Conservation (phyloP, 2,113 vertebrate species). For the Cygnus buccinator region DNA sequence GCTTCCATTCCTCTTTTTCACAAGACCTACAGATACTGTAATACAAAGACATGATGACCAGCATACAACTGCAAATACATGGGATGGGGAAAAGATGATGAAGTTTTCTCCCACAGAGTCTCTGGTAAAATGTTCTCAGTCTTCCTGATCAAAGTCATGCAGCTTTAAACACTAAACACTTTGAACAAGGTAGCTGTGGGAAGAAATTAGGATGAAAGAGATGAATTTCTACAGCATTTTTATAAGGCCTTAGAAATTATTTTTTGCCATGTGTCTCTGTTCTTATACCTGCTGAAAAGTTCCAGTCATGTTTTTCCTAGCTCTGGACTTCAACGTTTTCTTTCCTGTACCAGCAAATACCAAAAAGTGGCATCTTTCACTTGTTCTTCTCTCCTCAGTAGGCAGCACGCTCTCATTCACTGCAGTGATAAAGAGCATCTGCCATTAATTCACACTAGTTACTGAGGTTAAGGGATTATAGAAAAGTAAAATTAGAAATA, state of each 20-base stretch:
- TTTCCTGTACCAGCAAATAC: background rate
- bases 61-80: background rate
- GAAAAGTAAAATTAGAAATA: background rate
- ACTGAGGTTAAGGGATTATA: background rate
- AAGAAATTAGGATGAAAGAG: background rate
- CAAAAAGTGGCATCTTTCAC: background rate
- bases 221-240: background rate
- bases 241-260: background rate
- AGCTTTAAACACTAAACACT: background rate
- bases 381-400: background rate
- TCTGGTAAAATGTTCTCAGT: background rate
- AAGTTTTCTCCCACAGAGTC: background rate
- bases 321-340: background rate
- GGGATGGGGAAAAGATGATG: background rate
- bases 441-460: background rate
- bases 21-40: background rate
- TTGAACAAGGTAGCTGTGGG: background rate
- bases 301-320: background rate
- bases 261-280: background rate
- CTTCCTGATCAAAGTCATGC: background rate
- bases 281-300: background rate
- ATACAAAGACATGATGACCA: background rate
- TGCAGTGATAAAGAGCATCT: background rate
- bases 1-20: background rate
- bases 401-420: background rate